Percentiles rank a stretch among this genome's conserved stretches.
Evolutionary conservation across 37 sponge, comb jelly and placozoan species (phyloP).

Genomic region (Haliclona indistincta): DNA sequence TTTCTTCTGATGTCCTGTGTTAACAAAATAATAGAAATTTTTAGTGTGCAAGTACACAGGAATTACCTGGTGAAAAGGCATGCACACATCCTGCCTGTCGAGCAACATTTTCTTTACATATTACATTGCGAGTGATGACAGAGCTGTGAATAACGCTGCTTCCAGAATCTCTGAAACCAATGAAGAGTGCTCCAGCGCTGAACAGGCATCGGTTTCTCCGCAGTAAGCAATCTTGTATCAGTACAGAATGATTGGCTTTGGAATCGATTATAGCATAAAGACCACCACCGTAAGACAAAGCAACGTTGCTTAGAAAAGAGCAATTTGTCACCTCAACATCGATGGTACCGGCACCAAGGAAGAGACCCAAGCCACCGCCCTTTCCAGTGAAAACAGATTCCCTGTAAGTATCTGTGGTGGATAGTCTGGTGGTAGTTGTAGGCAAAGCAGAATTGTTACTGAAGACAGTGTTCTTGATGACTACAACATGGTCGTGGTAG

Average conservation of each 20-base stretch:
- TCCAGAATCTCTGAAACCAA: too few species aligned
- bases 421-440: neutral
- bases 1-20: too few species aligned
- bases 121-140: too few species aligned
- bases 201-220: too few species aligned
- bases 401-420: conserved; percentile 1
- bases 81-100: too few species aligned
- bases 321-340: neutral
- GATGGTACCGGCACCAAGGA: neutral
- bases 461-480: conserved; percentile 7
- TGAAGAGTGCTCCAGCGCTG: too few species aligned
- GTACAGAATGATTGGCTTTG: neutral
- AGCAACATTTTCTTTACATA: too few species aligned
- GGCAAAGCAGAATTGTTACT: conserved; percentile 22
- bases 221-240: neutral
- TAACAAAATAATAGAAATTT: too few species aligned
- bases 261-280: conserved; percentile 19
- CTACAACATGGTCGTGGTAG: neutral
- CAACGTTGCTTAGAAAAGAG: conserved; percentile 19
- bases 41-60: too few species aligned
- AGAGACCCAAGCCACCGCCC: conserved; percentile 18
- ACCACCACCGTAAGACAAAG: conserved; percentile 35
- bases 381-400: conserved; percentile 14
- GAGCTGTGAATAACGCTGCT: too few species aligned
- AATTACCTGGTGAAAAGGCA: too few species aligned